A percentile compares a stretch with the other conserved stretches of the same genome.
Evolutionary conservation across 2,888 invertebrate species (phyloP).

Genomic region (Marronus borbonicus): DNA sequence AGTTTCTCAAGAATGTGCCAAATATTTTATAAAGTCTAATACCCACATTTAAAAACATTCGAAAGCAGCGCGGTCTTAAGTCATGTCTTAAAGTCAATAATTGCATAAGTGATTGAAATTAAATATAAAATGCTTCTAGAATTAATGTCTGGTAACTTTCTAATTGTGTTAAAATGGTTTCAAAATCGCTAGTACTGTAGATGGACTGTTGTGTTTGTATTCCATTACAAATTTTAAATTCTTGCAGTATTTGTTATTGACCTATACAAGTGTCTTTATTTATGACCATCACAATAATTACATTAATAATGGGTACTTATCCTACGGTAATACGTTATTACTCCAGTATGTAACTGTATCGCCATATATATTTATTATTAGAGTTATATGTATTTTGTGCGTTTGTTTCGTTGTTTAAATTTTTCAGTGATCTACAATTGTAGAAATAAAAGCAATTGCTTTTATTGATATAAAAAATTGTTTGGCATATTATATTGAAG

Average conservation of each 20-base stretch:
- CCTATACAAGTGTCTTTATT: not conserved
- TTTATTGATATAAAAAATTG: too few species aligned
- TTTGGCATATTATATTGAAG: too few species aligned
- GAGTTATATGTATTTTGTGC: too few species aligned
- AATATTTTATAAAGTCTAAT: not conserved
- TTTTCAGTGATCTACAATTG: too few species aligned
- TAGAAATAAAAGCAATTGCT: too few species aligned
- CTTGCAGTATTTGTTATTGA: constrained; percentile 10
- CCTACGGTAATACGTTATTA: not conserved
- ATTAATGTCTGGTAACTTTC: constrained; percentile 6
- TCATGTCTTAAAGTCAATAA: not conserved
- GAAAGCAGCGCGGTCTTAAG: too few species aligned
- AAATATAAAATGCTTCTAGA: constrained; percentile 6
- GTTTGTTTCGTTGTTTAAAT: too few species aligned
- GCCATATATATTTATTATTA: too few species aligned
- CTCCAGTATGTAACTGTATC: too few species aligned
- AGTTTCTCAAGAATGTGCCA: not conserved
- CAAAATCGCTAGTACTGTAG: not conserved
- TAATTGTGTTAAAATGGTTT: constrained; percentile 16
- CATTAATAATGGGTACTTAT: not conserved
- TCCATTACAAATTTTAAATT: constrained; percentile 2
- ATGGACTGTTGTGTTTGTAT: not conserved
- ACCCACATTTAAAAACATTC: not conserved
- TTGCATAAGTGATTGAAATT: not conserved
- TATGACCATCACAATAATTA: not conserved